A percentile compares a stretch with the other conserved stretches of the same genome.
Evolutionary conservation across 2,113 vertebrate species (phyloP).

Genomic region (Calyptomena viridis): DNA sequence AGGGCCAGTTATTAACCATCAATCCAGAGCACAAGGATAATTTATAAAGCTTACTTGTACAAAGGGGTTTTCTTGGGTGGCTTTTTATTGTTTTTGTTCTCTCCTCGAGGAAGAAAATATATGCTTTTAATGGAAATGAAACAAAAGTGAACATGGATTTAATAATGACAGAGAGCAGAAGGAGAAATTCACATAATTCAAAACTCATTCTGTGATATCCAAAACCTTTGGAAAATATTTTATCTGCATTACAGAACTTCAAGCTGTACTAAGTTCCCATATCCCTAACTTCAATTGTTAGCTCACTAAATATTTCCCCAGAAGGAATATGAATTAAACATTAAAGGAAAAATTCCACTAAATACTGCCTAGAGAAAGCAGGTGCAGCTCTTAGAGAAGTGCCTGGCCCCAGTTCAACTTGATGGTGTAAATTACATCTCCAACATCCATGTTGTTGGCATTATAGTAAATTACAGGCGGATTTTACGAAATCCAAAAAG

Average conservation of each 20-base stretch:
- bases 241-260: neutral
- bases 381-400: constrained; percentile 7
- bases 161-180: neutral
- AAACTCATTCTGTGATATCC: neutral
- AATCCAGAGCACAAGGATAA: neutral
- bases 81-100: neutral
- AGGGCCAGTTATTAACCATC: neutral
- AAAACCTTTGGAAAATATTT: neutral
- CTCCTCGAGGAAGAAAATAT: neutral
- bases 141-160: neutral
- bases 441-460: neutral
- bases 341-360: constrained; percentile 24
- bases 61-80: neutral
- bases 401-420: constrained; percentile 7
- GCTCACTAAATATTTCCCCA: constrained; percentile 14
- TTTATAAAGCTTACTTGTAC: neutral
- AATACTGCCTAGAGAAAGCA: constrained; percentile 51
- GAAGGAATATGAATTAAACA: constrained; percentile 53
- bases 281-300: constrained; percentile 2
- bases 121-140: neutral
- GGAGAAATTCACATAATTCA: constrained; percentile 11
- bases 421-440: constrained; percentile 24
- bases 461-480: neutral
- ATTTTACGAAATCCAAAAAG: neutral
- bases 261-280: neutral